Percentiles rank a stretch among this genome's conserved stretches.
Evolutionary conservation across 2,797 vertebrate genomes (phyloP).

Genomic region (Podarcis lilfordi): DNA sequence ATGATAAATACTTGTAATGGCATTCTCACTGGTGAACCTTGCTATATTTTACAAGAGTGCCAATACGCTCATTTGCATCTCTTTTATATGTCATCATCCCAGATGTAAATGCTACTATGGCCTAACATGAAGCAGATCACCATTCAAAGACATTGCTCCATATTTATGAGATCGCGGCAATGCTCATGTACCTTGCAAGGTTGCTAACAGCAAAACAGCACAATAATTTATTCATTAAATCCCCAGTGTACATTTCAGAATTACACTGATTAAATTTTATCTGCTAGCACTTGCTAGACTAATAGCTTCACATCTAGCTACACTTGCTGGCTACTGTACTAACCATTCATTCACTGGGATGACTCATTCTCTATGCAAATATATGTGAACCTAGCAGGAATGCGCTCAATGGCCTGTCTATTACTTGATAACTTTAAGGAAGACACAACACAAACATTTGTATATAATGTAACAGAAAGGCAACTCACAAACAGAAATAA

Average conservation of each 20-base stretch:
- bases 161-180: neutral
- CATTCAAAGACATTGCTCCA: slow-evolving; percentile 10
- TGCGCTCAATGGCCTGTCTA: neutral
- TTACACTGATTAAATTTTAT: slow-evolving; percentile 17
- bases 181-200: neutral
- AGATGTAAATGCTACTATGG: neutral
- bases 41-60: slow-evolving; percentile 26
- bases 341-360: neutral
- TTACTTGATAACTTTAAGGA: neutral
- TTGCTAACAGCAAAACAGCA: slow-evolving; percentile 24
- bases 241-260: neutral
- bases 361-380: neutral
- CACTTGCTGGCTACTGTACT: slow-evolving; percentile 2
- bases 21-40: slow-evolving; percentile 7
- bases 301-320: neutral
- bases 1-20: neutral
- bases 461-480: neutral
- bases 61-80: slow-evolving; percentile 1
- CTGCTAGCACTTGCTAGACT: neutral
- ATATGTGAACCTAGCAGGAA: neutral
- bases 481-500: no score
- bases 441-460: neutral
- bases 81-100: neutral
- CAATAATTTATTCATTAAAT: slow-evolving; percentile 30
- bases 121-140: slow-evolving; percentile 14